phyloP scores from a whole-genome alignment of 2,888 invertebrate species.

The Lepidochrysops patricia region DNA sequence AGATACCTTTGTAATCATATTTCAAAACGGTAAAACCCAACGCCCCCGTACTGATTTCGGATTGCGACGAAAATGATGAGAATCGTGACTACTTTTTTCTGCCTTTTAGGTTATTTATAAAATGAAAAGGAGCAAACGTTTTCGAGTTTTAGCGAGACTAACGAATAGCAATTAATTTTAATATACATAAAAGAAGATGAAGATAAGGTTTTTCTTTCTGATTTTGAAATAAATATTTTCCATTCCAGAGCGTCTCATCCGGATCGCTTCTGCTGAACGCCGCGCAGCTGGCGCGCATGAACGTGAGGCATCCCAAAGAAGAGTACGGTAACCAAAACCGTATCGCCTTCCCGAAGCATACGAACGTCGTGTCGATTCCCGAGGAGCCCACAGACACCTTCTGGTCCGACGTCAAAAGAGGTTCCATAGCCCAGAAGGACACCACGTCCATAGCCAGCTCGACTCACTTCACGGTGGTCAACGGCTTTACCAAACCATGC shows the following conservation, averaged over 20 bases:
- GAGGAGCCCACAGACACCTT: constrained; percentile 56
- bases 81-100: not conserved
- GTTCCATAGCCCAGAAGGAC: constrained; percentile 73
- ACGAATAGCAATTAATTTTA: no score
- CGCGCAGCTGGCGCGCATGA: constrained; percentile 79
- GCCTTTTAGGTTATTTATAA: no score
- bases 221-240: not conserved
- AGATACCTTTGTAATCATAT: not conserved
- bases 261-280: constrained; percentile 86
- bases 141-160: no score
- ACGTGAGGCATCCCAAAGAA: constrained; percentile 50
- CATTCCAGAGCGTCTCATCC: constrained; percentile 84
- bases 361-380: constrained; percentile 57
- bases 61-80: not conserved
- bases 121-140: no score
- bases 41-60: not conserved
- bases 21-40: constrained; percentile 2
- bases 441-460: constrained; percentile 86
- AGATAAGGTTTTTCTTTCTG: not conserved
- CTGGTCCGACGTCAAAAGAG: constrained; percentile 66
- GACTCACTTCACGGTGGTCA: constrained; percentile 90
- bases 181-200: no score
- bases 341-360: constrained; percentile 33
- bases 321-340: constrained; percentile 42
- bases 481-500: constrained; percentile 80